Conservation (phyloP, 1,140 invertebrate species). For the Bombus confusus region DNA sequence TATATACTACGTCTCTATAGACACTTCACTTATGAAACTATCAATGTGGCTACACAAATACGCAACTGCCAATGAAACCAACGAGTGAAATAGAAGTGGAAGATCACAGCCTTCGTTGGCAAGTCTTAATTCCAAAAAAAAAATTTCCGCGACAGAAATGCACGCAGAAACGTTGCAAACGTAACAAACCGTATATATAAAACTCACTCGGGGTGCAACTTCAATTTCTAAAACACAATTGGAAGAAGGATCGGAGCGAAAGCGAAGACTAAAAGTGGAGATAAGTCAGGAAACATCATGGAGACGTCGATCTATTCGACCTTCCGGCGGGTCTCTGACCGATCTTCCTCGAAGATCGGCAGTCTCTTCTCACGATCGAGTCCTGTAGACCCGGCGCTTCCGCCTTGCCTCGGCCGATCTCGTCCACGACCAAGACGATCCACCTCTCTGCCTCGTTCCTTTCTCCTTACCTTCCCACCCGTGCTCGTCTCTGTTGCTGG, state of each 20-base stretch:
- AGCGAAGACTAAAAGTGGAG: neutral
- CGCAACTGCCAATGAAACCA: no score
- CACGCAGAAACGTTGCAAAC: neutral
- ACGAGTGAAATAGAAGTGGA: no score
- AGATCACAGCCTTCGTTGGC: neutral
- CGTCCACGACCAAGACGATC: neutral
- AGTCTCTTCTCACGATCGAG: slow-evolving; percentile 59
- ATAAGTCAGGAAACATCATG: neutral
- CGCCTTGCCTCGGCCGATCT: slow-evolving; percentile 52
- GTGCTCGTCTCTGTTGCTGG: neutral
- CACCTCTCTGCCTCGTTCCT: neutral
- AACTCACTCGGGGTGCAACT: neutral
- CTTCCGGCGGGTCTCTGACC: slow-evolving; percentile 42
- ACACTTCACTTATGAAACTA: no score
- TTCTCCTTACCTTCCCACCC: no score
- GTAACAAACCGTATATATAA: neutral
- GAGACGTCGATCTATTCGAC: slow-evolving; percentile 5
- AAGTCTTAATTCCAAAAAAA: neutral
- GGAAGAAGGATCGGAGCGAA: neutral
- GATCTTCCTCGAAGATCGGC: slow-evolving; percentile 30
- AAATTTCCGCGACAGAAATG: neutral
- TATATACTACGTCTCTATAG: no score
- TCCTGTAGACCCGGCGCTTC: slow-evolving; percentile 38
- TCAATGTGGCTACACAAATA: no score
- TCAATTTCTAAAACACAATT: neutral